Evolutionary conservation across 2,113 vertebrate genomes (phyloP).

Genomic region (Dasyornis broadbenti): DNA sequence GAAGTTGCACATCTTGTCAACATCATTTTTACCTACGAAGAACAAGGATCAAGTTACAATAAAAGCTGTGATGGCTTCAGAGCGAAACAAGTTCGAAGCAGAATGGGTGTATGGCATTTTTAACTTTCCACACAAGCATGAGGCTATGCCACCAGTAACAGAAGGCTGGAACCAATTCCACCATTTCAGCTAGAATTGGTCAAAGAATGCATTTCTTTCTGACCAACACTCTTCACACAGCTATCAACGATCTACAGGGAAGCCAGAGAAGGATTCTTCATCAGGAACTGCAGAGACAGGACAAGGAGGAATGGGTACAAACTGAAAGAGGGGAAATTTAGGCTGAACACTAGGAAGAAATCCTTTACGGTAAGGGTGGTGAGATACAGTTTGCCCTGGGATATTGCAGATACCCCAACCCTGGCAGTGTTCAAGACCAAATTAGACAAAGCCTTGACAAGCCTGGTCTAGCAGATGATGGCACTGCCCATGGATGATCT

Average conservation of each 20-base stretch:
- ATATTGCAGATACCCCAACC: background rate
- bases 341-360: background rate
- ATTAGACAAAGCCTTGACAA: background rate
- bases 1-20: slow-evolving; percentile 72
- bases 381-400: background rate
- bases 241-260: background rate
- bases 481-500: background rate
- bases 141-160: background rate
- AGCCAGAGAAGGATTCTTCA: background rate
- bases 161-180: no score
- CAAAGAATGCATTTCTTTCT: background rate
- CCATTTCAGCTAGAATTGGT: background rate
- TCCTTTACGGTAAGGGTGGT: background rate
- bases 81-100: background rate
- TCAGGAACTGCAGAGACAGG: background rate
- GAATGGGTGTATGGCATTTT: background rate
- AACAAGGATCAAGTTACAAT: slow-evolving; percentile 1
- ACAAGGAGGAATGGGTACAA: background rate
- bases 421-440: background rate
- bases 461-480: no score
- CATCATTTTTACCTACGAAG: slow-evolving; percentile 82
- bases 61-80: background rate
- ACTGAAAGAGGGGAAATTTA: background rate
- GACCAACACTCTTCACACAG: background rate
- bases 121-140: background rate